Base-by-base conservation (phyloP, 2,888 invertebrate species). In the Drosophila atroscutellata region DNA sequence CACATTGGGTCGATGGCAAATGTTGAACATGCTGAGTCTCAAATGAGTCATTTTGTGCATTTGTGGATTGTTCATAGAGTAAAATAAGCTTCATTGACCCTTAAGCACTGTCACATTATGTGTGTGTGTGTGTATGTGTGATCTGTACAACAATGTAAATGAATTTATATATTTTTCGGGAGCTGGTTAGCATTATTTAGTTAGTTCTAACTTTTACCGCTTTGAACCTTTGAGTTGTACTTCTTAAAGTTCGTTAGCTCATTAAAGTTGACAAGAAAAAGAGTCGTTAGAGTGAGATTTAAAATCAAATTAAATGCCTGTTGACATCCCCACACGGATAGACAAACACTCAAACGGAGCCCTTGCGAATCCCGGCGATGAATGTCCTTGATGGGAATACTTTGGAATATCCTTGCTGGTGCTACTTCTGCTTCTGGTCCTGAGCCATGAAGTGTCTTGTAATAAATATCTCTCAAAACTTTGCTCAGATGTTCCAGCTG, bases 221-320 rank as follows among this genome's bases (percentile, higher is more conserved):
- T 45, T 45, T 45, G 45, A 45, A 24, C 45, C 20, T 24, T 45
- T 15, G 11, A n/a, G 18, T 7, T 39, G 32, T 15, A 51, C 28
- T 65, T 47, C 15, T 15, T 24, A 45, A 45, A 45, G 45, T 66
- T 49, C 15, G 47, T 32, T 55, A 20, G 34, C 47, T 68, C 63
- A 69, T 77, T 77, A 61, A 65, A 56, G 50, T 32, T 47, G 42
- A n/a, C 45, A 28, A 49, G 62, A 50, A 51, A 11, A 11, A 24
- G 34, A 18, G 55, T 42, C 28, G 20, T 54, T 51, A 15, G 50
- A 77, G 52, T 47, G 32, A 75, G 83, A 81, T 79, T 86, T 84
- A 76, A 84, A 84, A 89, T 84, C 87, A 89, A 86, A 84, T 84
- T 84, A 84, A 84, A 89, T 87, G 82, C 85, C 75, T 84, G 85